Evolutionary conservation across 2,797 vertebrate species (phyloP).

Genomic region (Sparus aurata): DNA sequence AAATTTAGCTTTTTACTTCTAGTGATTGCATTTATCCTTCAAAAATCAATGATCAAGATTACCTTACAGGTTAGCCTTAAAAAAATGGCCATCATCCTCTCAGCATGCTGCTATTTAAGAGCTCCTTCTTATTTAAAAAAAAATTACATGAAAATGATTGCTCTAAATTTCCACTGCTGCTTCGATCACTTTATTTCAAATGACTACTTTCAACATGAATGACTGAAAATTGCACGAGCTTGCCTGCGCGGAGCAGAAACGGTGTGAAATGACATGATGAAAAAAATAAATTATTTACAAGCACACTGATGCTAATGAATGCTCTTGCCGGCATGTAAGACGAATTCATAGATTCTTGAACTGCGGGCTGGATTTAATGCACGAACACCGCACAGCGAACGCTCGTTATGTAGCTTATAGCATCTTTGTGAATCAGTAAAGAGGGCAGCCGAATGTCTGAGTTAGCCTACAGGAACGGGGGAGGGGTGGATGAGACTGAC

Average conservation of each 20-base stretch:
- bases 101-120: too few species aligned
- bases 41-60: too few species aligned
- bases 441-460: constrained; percentile 21
- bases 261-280: background rate
- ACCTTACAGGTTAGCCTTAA: too few species aligned
- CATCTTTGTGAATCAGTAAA: constrained; percentile 8
- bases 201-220: background rate
- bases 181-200: background rate
- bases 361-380: constrained; percentile 1
- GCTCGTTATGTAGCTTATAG: background rate
- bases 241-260: constrained; percentile 12
- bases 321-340: background rate
- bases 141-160: background rate
- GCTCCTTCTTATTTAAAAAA: background rate
- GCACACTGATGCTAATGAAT: background rate
- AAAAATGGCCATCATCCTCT: too few species aligned
- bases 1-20: too few species aligned
- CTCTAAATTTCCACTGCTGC: background rate
- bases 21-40: too few species aligned
- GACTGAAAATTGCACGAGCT: background rate
- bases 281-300: constrained; percentile 18
- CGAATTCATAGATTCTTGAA: background rate
- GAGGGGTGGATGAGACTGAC: constrained; percentile 30
- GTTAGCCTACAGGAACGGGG: constrained; percentile 29
- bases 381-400: background rate